Conservation (phyloP, 2,113 vertebrate species). For the Lethenteron reissneri region DNA sequence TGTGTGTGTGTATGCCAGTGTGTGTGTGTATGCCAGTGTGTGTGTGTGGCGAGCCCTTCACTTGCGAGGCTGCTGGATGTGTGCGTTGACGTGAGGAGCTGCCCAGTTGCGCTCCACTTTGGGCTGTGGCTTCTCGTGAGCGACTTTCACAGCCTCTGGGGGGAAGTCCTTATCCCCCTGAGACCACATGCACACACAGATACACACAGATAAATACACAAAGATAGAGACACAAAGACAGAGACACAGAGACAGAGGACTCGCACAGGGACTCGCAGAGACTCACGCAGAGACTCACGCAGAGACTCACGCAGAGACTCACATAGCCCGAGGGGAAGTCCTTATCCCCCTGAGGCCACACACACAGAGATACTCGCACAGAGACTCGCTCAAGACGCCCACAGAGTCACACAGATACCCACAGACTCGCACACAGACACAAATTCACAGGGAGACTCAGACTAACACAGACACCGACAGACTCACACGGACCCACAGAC, state of each 20-base stretch:
- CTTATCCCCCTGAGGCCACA: too few species aligned
- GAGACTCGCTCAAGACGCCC: too few species aligned
- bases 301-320: background rate
- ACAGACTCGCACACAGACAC: too few species aligned
- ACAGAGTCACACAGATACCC: too few species aligned
- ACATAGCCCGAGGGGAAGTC: background rate
- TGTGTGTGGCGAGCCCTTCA: conserved; percentile 21
- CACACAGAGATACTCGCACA: too few species aligned
- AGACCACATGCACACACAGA: conserved; percentile 12
- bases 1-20: too few species aligned
- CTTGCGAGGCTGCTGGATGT: conserved; percentile 95
- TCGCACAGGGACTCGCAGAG: conserved; percentile 7
- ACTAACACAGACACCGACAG: too few species aligned
- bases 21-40: too few species aligned
- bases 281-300: background rate
- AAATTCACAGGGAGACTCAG: too few species aligned
- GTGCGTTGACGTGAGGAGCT: conserved; percentile 45
- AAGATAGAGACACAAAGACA: conserved; percentile 10
- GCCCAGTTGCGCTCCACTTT: conserved; percentile 47
- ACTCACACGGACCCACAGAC: too few species aligned
- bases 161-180: conserved; percentile 97
- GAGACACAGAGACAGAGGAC: conserved; percentile 11
- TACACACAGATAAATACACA: conserved; percentile 10
- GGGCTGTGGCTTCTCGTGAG: conserved; percentile 90
- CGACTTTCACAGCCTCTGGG: conserved; percentile 81